phyloP scores from a whole-genome alignment of 2,113 vertebrate genomes.

The Cryptotis parvus region DNA sequence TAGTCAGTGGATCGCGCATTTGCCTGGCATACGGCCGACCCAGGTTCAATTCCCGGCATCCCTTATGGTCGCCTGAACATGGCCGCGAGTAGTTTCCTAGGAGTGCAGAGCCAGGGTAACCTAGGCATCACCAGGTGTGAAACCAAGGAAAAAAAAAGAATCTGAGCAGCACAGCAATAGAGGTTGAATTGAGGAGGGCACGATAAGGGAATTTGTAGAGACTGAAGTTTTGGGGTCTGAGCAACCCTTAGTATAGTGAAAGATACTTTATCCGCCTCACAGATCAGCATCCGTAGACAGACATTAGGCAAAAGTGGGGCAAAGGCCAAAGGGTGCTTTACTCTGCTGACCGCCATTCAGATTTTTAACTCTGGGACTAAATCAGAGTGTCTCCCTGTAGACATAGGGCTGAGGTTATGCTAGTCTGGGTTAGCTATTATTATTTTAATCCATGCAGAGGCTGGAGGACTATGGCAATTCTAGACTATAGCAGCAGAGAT shows the following conservation, averaged over 20 bases:
- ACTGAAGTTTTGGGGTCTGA: neutral
- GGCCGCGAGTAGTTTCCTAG: too few relatives aligned
- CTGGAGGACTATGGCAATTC: neutral
- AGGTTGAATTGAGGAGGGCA: neutral
- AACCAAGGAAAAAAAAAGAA: too few relatives aligned
- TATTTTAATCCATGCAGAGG: neutral
- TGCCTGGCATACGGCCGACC: too few relatives aligned
- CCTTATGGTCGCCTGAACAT: too few relatives aligned
- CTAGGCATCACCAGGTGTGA: too few relatives aligned
- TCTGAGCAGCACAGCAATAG: neutral
- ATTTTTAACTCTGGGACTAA: neutral
- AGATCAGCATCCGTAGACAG: too few relatives aligned
- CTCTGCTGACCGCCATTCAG: neutral
- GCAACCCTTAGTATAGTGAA: neutral
- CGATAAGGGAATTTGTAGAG: neutral
- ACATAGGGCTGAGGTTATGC: neutral
- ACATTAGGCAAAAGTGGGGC: too few relatives aligned
- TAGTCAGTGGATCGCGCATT: too few relatives aligned
- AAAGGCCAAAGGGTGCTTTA: neutral
- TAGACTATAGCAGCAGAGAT: neutral
- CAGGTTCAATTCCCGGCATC: too few relatives aligned
- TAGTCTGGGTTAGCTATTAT: neutral
- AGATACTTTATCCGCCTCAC: too few relatives aligned
- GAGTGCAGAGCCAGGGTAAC: too few relatives aligned
- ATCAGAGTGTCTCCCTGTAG: neutral